phyloP scores from a whole-genome alignment of 2,113 vertebrate species.

The Oreochromis tanganicae region DNA sequence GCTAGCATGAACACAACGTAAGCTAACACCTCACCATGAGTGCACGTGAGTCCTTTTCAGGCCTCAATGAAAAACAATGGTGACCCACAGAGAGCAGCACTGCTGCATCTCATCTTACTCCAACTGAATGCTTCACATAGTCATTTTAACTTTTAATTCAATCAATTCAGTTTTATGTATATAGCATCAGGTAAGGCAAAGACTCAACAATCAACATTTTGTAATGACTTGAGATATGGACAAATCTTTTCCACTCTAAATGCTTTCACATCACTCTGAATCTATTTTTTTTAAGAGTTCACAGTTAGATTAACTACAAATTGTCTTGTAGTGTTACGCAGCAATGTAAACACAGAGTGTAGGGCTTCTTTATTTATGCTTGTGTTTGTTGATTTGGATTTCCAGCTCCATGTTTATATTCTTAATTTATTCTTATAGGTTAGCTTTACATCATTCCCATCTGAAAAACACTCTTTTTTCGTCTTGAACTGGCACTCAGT shows the following conservation, averaged over 20 bases:
- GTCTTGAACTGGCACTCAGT: fast-evolving
- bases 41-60: background rate
- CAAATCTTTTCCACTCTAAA: background rate
- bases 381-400: background rate
- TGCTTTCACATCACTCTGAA: background rate
- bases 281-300: background rate
- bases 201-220: background rate
- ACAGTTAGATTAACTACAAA: background rate
- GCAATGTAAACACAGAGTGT: background rate
- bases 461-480: background rate
- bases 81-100: background rate
- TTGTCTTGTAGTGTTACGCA: background rate
- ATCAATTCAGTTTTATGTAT: background rate
- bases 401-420: background rate
- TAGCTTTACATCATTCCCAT: background rate
- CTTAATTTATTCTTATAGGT: background rate
- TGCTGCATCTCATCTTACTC: background rate
- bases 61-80: background rate
- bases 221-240: too few species aligned
- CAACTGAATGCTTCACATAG: background rate
- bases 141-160: background rate
- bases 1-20: background rate
- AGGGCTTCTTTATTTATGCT: background rate
- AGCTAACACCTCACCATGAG: background rate
- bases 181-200: background rate